phyloP scores from a whole-genome alignment of 2,113 vertebrate genomes.

The Chrysemys picta region DNA sequence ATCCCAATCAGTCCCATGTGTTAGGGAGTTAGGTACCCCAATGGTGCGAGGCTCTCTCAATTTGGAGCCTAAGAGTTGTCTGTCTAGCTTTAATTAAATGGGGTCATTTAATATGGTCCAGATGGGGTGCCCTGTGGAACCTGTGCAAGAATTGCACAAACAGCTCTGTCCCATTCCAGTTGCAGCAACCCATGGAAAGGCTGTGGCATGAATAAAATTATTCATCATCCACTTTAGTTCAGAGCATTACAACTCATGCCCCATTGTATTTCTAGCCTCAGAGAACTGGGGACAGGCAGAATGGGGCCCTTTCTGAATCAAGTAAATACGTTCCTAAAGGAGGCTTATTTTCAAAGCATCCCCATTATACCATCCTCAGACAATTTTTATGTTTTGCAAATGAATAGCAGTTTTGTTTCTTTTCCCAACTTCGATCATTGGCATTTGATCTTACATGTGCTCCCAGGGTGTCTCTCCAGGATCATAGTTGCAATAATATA shows the following conservation, averaged over 20 bases:
- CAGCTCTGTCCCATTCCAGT: not conserved
- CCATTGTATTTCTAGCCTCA: not conserved
- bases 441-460: not conserved
- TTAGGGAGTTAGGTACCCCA: not conserved
- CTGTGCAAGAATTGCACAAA: not conserved
- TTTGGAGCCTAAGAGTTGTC: not conserved
- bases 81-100: not conserved
- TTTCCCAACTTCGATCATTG: not conserved
- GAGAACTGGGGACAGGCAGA: not conserved
- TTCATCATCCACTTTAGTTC: not conserved
- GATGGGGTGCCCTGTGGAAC: not conserved
- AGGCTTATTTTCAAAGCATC: not conserved
- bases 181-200: not conserved
- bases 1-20: not conserved
- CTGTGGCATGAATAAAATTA: not conserved
- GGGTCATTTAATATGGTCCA: not conserved
- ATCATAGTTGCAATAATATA: not conserved
- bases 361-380: not conserved
- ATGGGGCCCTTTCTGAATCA: not conserved
- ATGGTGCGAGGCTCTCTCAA: not conserved
- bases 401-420: not conserved
- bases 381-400: not conserved
- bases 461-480: fast-evolving
- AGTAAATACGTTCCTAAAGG: not conserved
- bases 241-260: not conserved